Conservation (phyloP, 2,113 vertebrate species). For the Thermophis baileyi region DNA sequence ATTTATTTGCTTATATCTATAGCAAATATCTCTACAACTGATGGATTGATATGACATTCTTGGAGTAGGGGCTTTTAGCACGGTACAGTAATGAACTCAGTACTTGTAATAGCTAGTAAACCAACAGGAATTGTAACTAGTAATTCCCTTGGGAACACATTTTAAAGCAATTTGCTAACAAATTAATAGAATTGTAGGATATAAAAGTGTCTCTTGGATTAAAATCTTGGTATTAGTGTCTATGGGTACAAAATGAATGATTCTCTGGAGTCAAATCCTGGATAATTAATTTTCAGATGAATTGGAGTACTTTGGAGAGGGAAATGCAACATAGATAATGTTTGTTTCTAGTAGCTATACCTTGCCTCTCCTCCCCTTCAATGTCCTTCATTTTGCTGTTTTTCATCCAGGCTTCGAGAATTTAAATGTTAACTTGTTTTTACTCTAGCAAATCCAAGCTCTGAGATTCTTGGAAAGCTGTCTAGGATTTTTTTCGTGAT, state of each 20-base stretch:
- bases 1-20: background rate
- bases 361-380: background rate
- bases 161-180: conserved; percentile 1
- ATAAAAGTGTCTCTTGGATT: conserved; percentile 22
- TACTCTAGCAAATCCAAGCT: background rate
- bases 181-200: conserved; percentile 27
- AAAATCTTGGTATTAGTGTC: conserved; percentile 4
- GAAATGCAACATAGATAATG: background rate
- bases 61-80: background rate
- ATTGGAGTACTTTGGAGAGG: background rate
- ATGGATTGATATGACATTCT: background rate
- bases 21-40: background rate
- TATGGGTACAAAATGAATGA: conserved; percentile 9
- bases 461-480: background rate
- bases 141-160: conserved; percentile 14
- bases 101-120: background rate
- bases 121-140: background rate
- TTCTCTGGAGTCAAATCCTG: conserved; percentile 1
- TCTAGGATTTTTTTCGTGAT: background rate
- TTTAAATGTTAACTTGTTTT: background rate
- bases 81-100: background rate
- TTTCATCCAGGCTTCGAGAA: background rate
- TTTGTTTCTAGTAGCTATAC: background rate
- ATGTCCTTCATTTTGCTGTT: background rate
- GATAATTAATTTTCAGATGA: background rate